Evolutionary conservation across 2,113 vertebrate species (phyloP).

Genomic region (Pedionomus torquatus): DNA sequence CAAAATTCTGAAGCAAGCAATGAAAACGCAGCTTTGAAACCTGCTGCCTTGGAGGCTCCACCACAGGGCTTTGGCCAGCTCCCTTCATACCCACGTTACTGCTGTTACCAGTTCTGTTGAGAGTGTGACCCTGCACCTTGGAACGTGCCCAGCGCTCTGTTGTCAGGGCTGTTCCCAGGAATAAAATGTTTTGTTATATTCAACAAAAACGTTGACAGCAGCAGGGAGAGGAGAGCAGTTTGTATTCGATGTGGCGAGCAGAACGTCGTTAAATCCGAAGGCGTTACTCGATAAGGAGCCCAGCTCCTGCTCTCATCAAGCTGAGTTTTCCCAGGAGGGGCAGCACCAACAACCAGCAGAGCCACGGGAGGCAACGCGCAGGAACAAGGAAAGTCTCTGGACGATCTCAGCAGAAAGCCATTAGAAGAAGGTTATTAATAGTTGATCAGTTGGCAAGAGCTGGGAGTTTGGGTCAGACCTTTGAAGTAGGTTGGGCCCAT

Average conservation of each 20-base stretch:
- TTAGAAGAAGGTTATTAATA: constrained; percentile 34
- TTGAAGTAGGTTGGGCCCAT: background rate
- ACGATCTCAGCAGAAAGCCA: constrained; percentile 21
- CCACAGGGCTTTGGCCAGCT: background rate
- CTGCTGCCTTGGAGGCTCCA: background rate
- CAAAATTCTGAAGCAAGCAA: background rate
- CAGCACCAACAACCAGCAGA: constrained; percentile 33
- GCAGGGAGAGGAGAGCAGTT: background rate
- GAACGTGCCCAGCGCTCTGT: rapidly evolving
- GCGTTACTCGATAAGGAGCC: constrained; percentile 15
- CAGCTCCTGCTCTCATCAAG: constrained; percentile 50
- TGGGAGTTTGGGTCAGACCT: background rate
- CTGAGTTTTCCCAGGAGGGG: constrained; percentile 50
- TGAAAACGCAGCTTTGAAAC: background rate
- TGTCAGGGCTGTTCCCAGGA: background rate
- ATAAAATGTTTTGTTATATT: background rate
- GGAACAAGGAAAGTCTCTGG: constrained; percentile 5
- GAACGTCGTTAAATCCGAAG: constrained; percentile 34
- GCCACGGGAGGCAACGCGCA: background rate
- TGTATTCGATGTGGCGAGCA: constrained; percentile 19
- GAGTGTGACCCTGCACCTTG: background rate
- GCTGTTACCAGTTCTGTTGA: no score
- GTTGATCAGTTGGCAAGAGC: constrained; percentile 7
- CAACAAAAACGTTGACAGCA: background rate
- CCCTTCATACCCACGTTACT: no score